Base-by-base conservation (phyloP, 2,888 invertebrate genomes). In the Calliopum simillimum region DNA sequence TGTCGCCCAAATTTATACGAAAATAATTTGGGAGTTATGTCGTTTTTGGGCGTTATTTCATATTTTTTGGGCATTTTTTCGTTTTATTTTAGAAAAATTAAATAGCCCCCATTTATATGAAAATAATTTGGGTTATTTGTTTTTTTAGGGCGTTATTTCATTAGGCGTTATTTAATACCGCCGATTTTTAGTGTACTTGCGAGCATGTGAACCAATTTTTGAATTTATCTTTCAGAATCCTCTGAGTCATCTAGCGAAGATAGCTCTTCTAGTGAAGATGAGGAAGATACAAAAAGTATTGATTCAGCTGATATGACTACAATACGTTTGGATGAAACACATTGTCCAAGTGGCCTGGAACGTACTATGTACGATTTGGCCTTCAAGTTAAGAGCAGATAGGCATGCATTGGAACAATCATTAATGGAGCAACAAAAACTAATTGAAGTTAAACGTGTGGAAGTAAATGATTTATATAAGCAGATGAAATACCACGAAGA, bases 321-420 rank as follows among this genome's bases (percentile, higher is more conserved):
- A 1, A 89, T 93, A 65, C 88, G 90, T 14, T 87, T 93, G 8
- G 93, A 94, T 79, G 92, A 94, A 73, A 89, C 88, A 74, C 85
- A 91, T 12, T 93, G 93, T 75, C 94, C 94, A 0, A 87, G 89
- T 33, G 93, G 91, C 0, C 92, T 93, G 75, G 93, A 94, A 66
- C 87, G 84, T 44, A 88, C 89, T 0, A 82, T 92, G n/a, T 94
- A 90, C 79, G 89, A 93, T 46, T 85, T 89, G 75, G 90, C 93
- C 2, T 91, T 93, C 77, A 86, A 88, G 13, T 83, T 92, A 77
- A 87, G 94, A 63, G 83, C 88, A 33, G 87, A 89, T 70, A 88
- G 89, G 46, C 87, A 89, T 78, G 81, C 82, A 3, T 75, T 89
- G 3, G 94, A 94, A 81, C 88, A 89, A 78, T 82, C 87, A 6